Base-by-base conservation (phyloP, 2,888 invertebrate species). In the Epirrhoe alternata region DNA sequence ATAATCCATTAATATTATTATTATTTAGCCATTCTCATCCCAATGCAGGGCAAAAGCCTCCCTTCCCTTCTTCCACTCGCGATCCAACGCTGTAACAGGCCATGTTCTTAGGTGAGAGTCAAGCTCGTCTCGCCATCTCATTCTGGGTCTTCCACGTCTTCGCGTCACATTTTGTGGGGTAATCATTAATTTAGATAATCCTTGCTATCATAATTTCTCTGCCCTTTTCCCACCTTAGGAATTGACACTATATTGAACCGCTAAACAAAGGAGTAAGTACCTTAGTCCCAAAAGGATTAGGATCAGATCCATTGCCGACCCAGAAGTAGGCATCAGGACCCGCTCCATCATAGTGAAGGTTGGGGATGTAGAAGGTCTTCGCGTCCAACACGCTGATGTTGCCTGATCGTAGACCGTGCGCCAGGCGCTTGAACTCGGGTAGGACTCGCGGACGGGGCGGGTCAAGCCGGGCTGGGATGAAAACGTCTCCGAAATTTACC, bases 251-350 rank as follows among this genome's bases (percentile, higher is more conserved):
- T 10, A 24, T 24, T 4, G 50, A 30, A 50, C 50, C 4, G 50
- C 16, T 54, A 54, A 52, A n/a, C 5, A 16, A 52, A 52, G 33
- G 7, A 24, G 6, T 42, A 7, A 38, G 49, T 17, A 95, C 96
- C 94, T 98, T 98, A 75, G 96, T 95, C 33, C 98, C 98, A 87
- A 96, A 95, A 16, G 96, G 94, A 77, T 95, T 96, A 0, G 98
- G 97, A 74, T 97, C 96, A 0, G 95, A 92, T 5, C 98, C 98
- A 77, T 96, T 97, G 14, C 98, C 98, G n/a, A 98, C 98, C 97
- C 97, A 98, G 89, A 98, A 98, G 88, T 97, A 98, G 0, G 98
- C 98, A 83, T 98, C 98, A 0, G 98, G 98, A 0, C 97, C 98
- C 0, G 96, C 97, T 35, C 98, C 98, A 79, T 98, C 98, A 83